phyloP scores from a whole-genome alignment of 2,797 vertebrate species.

The Chromis chromis region DNA sequence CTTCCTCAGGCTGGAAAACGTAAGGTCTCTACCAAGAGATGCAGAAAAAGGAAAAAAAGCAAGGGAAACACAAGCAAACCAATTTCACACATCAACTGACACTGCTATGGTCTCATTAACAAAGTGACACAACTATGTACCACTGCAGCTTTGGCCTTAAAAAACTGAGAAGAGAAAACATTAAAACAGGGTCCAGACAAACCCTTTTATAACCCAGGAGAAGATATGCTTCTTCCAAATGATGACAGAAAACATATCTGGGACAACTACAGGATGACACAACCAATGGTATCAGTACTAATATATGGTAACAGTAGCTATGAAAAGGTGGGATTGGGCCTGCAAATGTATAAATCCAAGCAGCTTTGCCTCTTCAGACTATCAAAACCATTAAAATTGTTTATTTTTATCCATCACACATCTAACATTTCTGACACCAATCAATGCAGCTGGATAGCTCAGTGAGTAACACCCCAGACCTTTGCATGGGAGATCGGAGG shows the following conservation, averaged over 20 bases:
- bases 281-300: neutral
- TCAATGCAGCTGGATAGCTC: too few species aligned
- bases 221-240: neutral
- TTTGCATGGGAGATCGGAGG: too few species aligned
- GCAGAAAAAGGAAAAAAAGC: constrained; percentile 11
- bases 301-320: neutral
- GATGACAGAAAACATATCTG: neutral
- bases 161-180: constrained; percentile 11
- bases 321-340: neutral
- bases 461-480: too few species aligned
- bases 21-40: constrained; percentile 6
- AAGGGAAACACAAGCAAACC: neutral
- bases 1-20: constrained; percentile 27
- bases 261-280: neutral
- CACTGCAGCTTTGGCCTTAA: constrained; percentile 3
- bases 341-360: neutral
- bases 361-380: neutral
- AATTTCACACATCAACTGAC: constrained; percentile 26
- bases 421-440: neutral
- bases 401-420: neutral
- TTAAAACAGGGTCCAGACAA: neutral
- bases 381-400: too few species aligned
- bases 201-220: neutral
- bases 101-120: constrained; percentile 21
- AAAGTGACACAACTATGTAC: constrained; percentile 19